A percentile compares a stretch with the other conserved stretches of the same genome.
Evolutionary conservation across 2,888 invertebrate species (phyloP).

Genomic region (Tryphoninae sp.): DNA sequence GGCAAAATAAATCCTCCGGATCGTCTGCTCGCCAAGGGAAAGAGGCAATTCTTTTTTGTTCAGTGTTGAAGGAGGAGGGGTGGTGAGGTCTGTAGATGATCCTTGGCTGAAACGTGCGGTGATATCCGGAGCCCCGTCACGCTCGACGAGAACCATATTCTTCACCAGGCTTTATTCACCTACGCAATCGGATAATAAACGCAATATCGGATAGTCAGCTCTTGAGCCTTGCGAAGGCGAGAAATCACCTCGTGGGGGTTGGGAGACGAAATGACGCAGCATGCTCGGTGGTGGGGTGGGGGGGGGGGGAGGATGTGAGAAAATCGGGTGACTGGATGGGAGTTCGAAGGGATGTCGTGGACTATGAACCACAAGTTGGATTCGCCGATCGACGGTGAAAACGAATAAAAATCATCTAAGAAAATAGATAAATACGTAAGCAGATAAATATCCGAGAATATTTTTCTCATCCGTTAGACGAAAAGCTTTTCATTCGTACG

Average conservation of each 20-base stretch:
- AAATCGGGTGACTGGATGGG: no score
- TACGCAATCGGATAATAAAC: slow-evolving; percentile 53
- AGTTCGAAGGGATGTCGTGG: no score
- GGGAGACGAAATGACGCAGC: slow-evolving; percentile 1
- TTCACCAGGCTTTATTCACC: slow-evolving; percentile 41
- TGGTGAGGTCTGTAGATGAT: slow-evolving; percentile 16
- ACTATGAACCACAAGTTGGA: background rate
- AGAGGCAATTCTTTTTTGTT: slow-evolving; percentile 34
- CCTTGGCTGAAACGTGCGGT: slow-evolving; percentile 23
- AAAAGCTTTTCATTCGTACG: background rate
- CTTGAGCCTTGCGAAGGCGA: slow-evolving; percentile 30
- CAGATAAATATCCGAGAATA: background rate
- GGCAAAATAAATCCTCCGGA: slow-evolving; percentile 43
- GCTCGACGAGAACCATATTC: slow-evolving; percentile 30
- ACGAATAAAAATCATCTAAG: background rate
- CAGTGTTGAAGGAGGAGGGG: background rate
- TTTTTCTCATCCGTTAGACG: background rate
- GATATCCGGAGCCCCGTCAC: slow-evolving; percentile 37
- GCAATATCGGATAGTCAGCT: slow-evolving; percentile 61
- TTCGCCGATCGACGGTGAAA: background rate
- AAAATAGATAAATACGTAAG: background rate
- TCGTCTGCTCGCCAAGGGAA: slow-evolving; percentile 26
- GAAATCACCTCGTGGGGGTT: slow-evolving; percentile 4
- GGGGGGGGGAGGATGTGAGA: no score
- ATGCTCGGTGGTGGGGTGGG: no score